A percentile compares a stretch with the other conserved stretches of the same genome.
Conservation (phyloP, 1,140 invertebrate genomes). For the Prorops nasuta region DNA sequence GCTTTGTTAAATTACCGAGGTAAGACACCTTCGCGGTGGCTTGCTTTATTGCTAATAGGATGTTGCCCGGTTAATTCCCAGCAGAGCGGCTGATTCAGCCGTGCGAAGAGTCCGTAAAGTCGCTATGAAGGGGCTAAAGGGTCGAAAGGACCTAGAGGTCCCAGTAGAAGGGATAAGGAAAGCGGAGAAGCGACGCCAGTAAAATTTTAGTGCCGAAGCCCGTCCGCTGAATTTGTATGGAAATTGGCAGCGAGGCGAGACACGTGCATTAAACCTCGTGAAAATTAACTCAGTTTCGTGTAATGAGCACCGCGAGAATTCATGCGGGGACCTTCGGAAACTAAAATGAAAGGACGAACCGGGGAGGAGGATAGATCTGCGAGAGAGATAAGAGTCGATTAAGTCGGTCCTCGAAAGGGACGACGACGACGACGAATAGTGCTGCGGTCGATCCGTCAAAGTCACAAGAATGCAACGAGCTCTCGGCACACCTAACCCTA, state of each 20-base stretch:
- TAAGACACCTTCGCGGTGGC: constrained; percentile 10
- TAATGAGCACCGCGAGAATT: constrained; percentile 28
- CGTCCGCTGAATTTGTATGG: constrained; percentile 40
- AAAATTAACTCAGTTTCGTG: constrained; percentile 35
- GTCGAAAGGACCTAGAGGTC: not conserved
- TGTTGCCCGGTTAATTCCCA: constrained; percentile 33
- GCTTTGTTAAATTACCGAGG: too few species aligned
- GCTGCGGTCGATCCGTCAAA: constrained; percentile 7
- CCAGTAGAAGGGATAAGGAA: not conserved
- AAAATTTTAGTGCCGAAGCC: constrained; percentile 43
- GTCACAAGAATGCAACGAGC: too few species aligned
- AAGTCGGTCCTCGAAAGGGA: constrained; percentile 12
- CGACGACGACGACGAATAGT: constrained; percentile 10
- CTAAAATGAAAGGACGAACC: too few species aligned
- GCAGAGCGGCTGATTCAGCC: constrained; percentile 18
- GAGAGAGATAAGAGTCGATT: too few species aligned
- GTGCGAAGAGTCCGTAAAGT: constrained; percentile 32
- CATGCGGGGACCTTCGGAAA: too few species aligned
- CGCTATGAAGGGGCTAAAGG: constrained; percentile 2
- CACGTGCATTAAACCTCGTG: constrained; percentile 21
- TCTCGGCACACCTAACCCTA: too few species aligned
- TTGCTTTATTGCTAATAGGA: constrained; percentile 41
- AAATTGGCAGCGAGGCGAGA: constrained; percentile 28
- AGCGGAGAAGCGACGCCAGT: constrained; percentile 14
- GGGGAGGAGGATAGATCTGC: too few species aligned